These are phyloP conservation scores for Sarcophaga subvicina DNA, from an alignment of 2,888 invertebrate species.

Conservation along the genomic window DNA sequence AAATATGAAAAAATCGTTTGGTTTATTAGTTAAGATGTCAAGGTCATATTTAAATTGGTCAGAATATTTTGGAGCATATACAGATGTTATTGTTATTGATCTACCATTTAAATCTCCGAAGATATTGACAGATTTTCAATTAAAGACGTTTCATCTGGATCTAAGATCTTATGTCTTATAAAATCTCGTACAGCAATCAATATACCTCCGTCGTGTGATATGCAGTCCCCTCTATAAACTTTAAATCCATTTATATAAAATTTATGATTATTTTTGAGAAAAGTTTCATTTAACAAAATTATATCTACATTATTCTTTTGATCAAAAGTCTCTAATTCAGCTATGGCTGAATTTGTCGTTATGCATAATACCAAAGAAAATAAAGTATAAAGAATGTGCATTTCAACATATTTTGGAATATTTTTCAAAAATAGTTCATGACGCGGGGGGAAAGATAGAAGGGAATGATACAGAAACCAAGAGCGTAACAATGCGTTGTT, in stretches of 20 bases:
- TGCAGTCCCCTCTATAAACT: background rate
- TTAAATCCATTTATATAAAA: background rate
- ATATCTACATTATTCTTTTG: slow-evolving; percentile 5
- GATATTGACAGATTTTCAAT: background rate
- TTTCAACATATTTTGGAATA: rapidly evolving
- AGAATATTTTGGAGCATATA: too few relatives aligned
- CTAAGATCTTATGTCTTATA: slow-evolving; percentile 5
- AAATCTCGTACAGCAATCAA: background rate
- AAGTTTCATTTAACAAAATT: slow-evolving; percentile 10
- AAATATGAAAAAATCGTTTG: too few relatives aligned
- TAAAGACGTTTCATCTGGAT: background rate
- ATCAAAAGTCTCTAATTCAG: background rate
- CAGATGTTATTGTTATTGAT: background rate
- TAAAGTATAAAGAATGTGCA: too few relatives aligned
- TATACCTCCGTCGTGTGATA: background rate
- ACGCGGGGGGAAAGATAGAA: too few relatives aligned
- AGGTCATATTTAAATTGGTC: slow-evolving; percentile 7
- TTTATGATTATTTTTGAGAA: too few relatives aligned
- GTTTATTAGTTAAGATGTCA: background rate
- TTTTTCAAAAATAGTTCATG: rapidly evolving
- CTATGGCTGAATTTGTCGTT: slow-evolving; percentile 15
- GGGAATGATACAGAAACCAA: too few relatives aligned
- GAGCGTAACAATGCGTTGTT: too few relatives aligned
- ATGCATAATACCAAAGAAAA: slow-evolving; percentile 8
- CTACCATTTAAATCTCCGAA: too few relatives aligned